Evolutionary conservation across 2,797 vertebrate genomes (phyloP).

Genomic region (Lutjanus campechanus): DNA sequence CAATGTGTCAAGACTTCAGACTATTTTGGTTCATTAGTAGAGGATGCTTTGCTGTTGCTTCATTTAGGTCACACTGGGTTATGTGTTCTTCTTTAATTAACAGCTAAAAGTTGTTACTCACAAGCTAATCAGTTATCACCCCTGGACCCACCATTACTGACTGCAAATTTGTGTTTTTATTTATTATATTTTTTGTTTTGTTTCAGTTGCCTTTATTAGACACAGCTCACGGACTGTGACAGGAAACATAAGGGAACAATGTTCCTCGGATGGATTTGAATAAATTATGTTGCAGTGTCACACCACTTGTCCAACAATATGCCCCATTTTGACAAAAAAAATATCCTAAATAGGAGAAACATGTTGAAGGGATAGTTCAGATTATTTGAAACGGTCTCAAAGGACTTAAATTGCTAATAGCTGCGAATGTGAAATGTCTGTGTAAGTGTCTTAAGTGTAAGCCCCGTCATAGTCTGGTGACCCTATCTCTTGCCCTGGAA

Average conservation of each 20-base stretch:
- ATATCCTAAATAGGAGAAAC: too few species aligned
- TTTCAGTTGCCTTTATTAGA: neutral
- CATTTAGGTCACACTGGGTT: neutral
- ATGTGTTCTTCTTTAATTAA: neutral
- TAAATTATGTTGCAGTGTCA: neutral
- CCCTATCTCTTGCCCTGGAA: neutral
- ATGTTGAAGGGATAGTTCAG: too few species aligned
- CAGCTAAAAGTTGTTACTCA: neutral
- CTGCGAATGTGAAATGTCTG: neutral
- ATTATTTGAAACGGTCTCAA: too few species aligned
- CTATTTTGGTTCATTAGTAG: neutral
- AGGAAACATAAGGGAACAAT: conserved; percentile 21
- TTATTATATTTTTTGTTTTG: neutral
- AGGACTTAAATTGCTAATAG: neutral
- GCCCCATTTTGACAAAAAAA: neutral
- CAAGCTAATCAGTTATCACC: neutral
- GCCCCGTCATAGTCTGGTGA: neutral
- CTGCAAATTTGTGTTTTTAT: neutral
- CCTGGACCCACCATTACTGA: neutral
- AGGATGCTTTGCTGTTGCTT: neutral
- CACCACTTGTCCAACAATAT: neutral
- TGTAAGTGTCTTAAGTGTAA: neutral
- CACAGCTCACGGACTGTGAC: conserved; percentile 6
- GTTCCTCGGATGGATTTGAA: conserved; percentile 3
- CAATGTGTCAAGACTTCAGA: conserved; percentile 11